Evolutionary conservation across 2,113 vertebrate species (phyloP), one percentile per base, ranked within the genome.

Genomic region (Aegithalos caudatus): DNA sequence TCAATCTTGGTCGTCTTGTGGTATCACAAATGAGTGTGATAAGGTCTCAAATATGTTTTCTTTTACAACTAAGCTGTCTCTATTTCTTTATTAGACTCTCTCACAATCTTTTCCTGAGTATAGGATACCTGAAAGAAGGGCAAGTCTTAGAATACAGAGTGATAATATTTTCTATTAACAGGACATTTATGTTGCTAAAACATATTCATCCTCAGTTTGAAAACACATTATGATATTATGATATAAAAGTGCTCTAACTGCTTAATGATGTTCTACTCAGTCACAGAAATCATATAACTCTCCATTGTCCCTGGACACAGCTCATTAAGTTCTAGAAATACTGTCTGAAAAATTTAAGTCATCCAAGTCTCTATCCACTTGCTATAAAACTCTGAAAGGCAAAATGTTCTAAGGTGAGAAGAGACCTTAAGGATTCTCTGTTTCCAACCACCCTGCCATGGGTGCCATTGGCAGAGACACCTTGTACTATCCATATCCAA

Each of bases 291-390:
- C 56, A 69, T 90, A 73, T 51, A 96, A 82, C 53, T 92, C 89
- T 93, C 62, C 73, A 73, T 62, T 95, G 51, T 90, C 48, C 31
- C 60, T 72, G 54, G 73, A 94, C 42, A 53, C 58, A 69, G 62
- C 19, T 94, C 84, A 95, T 95, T 91, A 94, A 78, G 20, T 87
- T 90, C 74, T 81, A 87, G 88, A 90, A 95, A 76, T 85, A 74
- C 57, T 40, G 11, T 29, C 61, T 92, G 67, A 86, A 90, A 88
- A 90, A 65, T 40, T 47, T 54, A 45, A 86, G 51, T 67, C 38
- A 29, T 64, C 71, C 11, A 91, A 95, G 27, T 69, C 35, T 93
- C 67, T 87, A 62, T 77, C 62, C 77, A 28, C 23, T 89, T 45
- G 64, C 29, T 70, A n/a, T 88, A 92, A 92, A 66, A 76, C 9